Evolutionary conservation across 1,140 invertebrate species (phyloP).

Genomic region (Muscidifurax raptorellus): DNA sequence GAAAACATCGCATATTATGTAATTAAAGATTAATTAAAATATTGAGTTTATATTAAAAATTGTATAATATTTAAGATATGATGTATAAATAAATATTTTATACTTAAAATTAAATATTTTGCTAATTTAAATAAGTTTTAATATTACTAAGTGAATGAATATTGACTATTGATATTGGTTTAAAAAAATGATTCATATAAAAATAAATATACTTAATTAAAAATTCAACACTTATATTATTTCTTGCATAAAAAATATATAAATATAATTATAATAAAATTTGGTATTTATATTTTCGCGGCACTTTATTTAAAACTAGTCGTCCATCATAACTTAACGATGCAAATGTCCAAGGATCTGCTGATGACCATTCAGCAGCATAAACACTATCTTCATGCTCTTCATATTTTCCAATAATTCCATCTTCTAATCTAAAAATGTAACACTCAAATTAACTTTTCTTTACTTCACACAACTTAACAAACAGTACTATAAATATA

Average conservation of each 20-base stretch:
- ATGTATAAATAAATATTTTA: not conserved
- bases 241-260: conserved; percentile 18
- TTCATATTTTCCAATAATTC: conserved; percentile 91
- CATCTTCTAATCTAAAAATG: conserved; percentile 81
- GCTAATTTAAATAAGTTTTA: too few species aligned
- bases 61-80: not conserved
- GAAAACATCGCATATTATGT: conserved; percentile 6
- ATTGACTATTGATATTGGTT: too few species aligned
- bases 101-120: not conserved
- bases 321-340: conserved; percentile 97
- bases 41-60: conserved; percentile 20
- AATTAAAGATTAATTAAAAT: conserved; percentile 45
- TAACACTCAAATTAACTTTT: not conserved
- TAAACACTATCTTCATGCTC: conserved; percentile 99
- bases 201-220: not conserved
- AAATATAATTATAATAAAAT: conserved; percentile 81
- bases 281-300: conserved; percentile 93
- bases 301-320: conserved; percentile 94
- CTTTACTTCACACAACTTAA: not conserved
- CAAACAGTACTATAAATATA: not conserved
- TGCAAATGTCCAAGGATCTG: conserved; percentile 98
- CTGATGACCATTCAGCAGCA: conserved; percentile 96
- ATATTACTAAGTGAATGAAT: too few species aligned
- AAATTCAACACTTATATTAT: conserved; percentile 36
- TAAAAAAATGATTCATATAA: not conserved